phyloP scores from a whole-genome alignment of 2,888 invertebrate genomes.

The Orgyia antiqua region DNA sequence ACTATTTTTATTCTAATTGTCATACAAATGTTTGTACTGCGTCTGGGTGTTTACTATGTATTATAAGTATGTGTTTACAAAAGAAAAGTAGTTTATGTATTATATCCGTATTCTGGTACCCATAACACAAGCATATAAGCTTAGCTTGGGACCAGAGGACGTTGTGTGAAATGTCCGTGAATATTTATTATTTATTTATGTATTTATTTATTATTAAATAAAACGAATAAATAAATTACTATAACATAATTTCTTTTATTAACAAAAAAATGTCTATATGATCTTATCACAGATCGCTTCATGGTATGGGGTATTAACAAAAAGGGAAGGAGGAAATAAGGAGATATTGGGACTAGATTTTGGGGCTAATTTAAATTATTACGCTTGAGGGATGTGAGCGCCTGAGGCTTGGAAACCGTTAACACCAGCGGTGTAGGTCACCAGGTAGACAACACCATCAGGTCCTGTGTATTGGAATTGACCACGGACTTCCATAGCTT shows the following conservation, averaged over 20 bases:
- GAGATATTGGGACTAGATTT: background rate
- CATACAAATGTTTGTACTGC: too few relatives aligned
- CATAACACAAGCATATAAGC: too few relatives aligned
- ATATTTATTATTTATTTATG: too few relatives aligned
- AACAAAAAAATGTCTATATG: conserved; percentile 47
- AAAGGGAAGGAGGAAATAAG: too few relatives aligned
- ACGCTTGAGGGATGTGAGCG: conserved; percentile 44
- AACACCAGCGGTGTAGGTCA: conserved; percentile 72
- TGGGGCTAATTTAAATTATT: background rate
- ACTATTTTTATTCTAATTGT: too few relatives aligned
- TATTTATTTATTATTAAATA: too few relatives aligned
- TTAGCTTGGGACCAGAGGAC: too few relatives aligned
- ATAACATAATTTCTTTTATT: conserved; percentile 50
- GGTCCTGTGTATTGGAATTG: conserved; percentile 52
- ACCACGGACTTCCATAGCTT: conserved; percentile 44
- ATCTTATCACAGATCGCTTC: conserved; percentile 40
- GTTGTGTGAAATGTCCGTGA: too few relatives aligned
- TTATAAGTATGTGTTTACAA: too few relatives aligned
- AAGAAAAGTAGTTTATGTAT: too few relatives aligned
- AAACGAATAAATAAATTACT: conserved; percentile 34
- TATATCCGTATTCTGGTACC: too few relatives aligned
- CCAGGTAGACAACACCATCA: conserved; percentile 64
- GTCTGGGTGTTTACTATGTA: too few relatives aligned
- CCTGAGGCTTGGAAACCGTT: conserved; percentile 72
- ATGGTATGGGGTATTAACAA: conserved; percentile 5